Conservation (phyloP, 2,888 invertebrate genomes). For the Drosophila prolongata region DNA sequence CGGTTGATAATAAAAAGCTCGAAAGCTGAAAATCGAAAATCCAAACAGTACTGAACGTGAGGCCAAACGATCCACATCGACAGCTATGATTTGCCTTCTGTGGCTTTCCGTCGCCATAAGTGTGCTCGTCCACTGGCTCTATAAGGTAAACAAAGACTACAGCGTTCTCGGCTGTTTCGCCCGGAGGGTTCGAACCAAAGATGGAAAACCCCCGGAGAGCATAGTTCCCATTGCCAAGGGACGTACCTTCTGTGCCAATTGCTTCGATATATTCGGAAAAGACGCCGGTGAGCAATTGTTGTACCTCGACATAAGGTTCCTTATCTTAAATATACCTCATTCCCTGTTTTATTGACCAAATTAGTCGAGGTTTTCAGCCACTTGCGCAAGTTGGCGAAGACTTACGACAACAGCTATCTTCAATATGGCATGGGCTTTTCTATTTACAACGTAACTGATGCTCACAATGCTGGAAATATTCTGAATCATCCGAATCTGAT, state of each 20-base stretch:
- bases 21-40: not conserved
- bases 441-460: slow-evolving; percentile 64
- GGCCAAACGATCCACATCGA: not conserved
- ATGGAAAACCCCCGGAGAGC: slow-evolving; percentile 66
- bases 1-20: slow-evolving; percentile 17
- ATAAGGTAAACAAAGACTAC: slow-evolving; percentile 59
- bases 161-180: slow-evolving; percentile 56
- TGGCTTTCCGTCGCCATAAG: slow-evolving; percentile 12
- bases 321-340: not conserved
- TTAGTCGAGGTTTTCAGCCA: slow-evolving; percentile 61
- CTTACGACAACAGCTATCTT: slow-evolving; percentile 50
- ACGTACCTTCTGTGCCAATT: slow-evolving; percentile 74
- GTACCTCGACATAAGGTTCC: not conserved
- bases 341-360: not conserved
- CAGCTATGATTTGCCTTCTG: slow-evolving; percentile 14
- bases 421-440: slow-evolving; percentile 61
- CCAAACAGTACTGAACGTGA: slow-evolving; percentile 6
- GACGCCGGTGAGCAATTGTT: slow-evolving; percentile 28
- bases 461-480: slow-evolving; percentile 66
- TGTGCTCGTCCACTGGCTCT: slow-evolving; percentile 54
- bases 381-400: slow-evolving; percentile 25
- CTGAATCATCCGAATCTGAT: slow-evolving; percentile 69
- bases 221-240: slow-evolving; percentile 57
- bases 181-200: slow-evolving; percentile 63
- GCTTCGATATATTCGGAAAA: slow-evolving; percentile 68